A percentile compares a stretch with the other conserved stretches of the same genome.
Evolutionary conservation across 2,888 invertebrate genomes (phyloP).

Genomic region (Scaptomyza tumidula): DNA sequence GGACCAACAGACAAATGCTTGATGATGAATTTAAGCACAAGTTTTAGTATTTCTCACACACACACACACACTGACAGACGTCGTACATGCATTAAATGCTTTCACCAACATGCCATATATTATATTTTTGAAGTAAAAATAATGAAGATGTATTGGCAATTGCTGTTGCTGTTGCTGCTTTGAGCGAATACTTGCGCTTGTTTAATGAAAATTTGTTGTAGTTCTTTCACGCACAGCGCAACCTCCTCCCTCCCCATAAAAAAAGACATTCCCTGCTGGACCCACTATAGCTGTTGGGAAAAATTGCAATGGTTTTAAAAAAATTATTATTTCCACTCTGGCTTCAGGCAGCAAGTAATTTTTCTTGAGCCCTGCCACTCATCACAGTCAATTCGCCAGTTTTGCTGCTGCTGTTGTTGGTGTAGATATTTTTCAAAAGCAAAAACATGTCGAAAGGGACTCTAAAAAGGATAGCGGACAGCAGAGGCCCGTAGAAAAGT

Average conservation of each 20-base stretch:
- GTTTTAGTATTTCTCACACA: slow-evolving; percentile 42
- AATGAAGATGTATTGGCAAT: slow-evolving; percentile 76
- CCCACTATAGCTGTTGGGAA: not conserved
- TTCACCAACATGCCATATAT: slow-evolving; percentile 64
- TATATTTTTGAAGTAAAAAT: slow-evolving; percentile 64
- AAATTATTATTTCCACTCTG: slow-evolving; percentile 74
- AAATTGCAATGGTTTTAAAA: slow-evolving; percentile 60
- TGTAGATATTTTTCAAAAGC: slow-evolving; percentile 39
- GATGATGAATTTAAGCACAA: slow-evolving; percentile 57
- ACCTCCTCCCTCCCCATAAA: not conserved
- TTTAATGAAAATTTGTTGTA: slow-evolving; percentile 77
- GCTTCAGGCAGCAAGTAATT: slow-evolving; percentile 58
- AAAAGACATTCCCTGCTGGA: not conserved
- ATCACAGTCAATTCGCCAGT: slow-evolving; percentile 53
- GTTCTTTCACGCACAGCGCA: slow-evolving; percentile 52
- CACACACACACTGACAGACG: slow-evolving; percentile 11
- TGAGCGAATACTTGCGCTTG: slow-evolving; percentile 40
- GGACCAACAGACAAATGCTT: slow-evolving; percentile 52
- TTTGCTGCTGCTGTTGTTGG: not conserved
- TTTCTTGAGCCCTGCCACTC: slow-evolving; percentile 62
- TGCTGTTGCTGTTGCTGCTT: slow-evolving; percentile 32
- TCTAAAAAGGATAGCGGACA: slow-evolving; percentile 55
- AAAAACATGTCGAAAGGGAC: slow-evolving; percentile 44
- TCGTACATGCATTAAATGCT: slow-evolving; percentile 52
- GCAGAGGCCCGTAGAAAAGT: slow-evolving; percentile 48